A percentile compares a stretch with the other conserved stretches of the same genome.
Evolutionary conservation across 2,888 invertebrate species (phyloP).

Genomic region (Apantesis nais): DNA sequence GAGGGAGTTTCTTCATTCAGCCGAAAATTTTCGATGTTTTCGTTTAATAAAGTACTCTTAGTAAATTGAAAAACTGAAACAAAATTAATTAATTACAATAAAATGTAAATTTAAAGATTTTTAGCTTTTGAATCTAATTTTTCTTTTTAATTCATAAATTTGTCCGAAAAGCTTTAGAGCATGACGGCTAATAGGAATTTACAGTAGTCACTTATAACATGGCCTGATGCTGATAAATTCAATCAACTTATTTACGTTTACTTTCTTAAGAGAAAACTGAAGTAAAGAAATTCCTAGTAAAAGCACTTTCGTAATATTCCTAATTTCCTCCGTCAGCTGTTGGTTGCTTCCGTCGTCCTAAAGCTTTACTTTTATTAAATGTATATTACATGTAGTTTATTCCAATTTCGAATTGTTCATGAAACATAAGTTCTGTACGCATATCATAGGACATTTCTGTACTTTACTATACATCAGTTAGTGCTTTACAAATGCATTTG

Average conservation of each 20-base stretch:
- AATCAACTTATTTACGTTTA: background rate
- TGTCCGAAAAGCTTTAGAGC: background rate
- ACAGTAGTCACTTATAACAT: background rate
- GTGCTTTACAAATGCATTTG: background rate
- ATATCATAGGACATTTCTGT: background rate
- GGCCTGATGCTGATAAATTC: background rate
- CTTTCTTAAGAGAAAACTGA: background rate
- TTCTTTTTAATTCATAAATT: background rate
- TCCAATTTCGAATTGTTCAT: background rate
- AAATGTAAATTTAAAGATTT: background rate
- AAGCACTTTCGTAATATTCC: background rate
- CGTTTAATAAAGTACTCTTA: background rate
- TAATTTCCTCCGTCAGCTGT: background rate
- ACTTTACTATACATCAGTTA: background rate
- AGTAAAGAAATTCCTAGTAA: background rate
- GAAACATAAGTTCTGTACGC: background rate
- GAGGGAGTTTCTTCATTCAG: no score
- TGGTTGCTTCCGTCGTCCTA: background rate
- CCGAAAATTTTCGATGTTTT: background rate
- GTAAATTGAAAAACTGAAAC: no score
- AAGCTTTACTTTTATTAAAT: background rate
- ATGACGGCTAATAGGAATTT: background rate
- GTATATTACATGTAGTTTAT: background rate
- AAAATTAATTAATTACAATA: no score
- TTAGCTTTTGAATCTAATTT: background rate